Evolutionary conservation across 2,113 vertebrate species (phyloP), one percentile per base, ranked within the genome.

Genomic region (Pterocles burchelli): DNA sequence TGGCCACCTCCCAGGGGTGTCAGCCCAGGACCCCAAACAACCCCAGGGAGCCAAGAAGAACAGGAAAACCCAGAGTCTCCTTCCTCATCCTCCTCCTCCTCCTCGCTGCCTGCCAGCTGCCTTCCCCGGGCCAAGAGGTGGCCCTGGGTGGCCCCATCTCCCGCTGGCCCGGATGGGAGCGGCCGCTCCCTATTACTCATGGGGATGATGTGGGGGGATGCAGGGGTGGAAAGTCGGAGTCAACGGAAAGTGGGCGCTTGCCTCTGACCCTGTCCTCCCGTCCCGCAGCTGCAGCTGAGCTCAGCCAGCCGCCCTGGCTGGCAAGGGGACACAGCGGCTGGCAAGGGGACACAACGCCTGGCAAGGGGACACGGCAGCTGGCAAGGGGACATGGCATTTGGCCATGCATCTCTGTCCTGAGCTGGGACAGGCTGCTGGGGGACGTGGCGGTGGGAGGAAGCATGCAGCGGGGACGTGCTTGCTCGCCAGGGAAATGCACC

Each of bases 121-220:
- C n/a, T 54, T 54, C 70, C 43, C 19, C 3, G 4, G 31, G 59
- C 85, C 71, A 38, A 55, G 38, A 49, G 76, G 63, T 78, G 88
- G 85, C 88, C 51, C 62, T 5, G 87, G 55, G 45, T 91, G 88
- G 89, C 71, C 86, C 29, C 33, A 0, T 48, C 63, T 84, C 52
- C 66, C 2, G 8, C 11, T 49, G 89, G 84, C 76, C 24, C 84
- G 14, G 87, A 6, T 7, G 1, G 80, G 41, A 84, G 21, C 5
- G 4, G 71, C 95, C 92, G 5, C 88, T 94, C 95, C 95, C 95
- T 6, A 92, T 97, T 94, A 94, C 94, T 96, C 96, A 95, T 28
- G 74, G 94, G 88, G 89, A 75, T 91, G 93, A 72, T 79, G 87
- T 3, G 73, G 78, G 73, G 86, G 79, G 88, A 81, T 34, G 61